These are phyloP conservation scores for Oikopleura albicans DNA, from an alignment of 23 tunicate genomes.

Conservation along the genomic window DNA sequence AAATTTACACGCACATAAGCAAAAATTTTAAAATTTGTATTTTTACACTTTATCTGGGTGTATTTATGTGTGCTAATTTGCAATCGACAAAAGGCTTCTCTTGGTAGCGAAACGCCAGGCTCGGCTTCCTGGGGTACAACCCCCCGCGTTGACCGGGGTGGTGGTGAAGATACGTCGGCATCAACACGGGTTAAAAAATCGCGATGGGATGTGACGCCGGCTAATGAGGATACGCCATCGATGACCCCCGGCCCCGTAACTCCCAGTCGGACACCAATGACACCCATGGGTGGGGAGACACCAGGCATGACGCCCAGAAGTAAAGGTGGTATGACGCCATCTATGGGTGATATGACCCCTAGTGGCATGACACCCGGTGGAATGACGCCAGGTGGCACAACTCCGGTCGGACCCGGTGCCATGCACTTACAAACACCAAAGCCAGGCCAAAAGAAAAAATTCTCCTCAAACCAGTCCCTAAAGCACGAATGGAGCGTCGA, in stretches of 20 bases:
- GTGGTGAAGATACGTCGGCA: slow-evolving; percentile 16
- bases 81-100: too few relatives aligned
- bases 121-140: slow-evolving; percentile 61
- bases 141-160: slow-evolving; percentile 31
- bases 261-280: slow-evolving; percentile 29
- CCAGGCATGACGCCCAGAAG: slow-evolving; percentile 75
- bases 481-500: slow-evolving; percentile 58
- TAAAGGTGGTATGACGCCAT: slow-evolving; percentile 46
- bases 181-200: slow-evolving; percentile 78
- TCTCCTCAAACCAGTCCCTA: slow-evolving; percentile 64
- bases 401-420: slow-evolving; percentile 75
- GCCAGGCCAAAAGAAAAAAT: slow-evolving; percentile 56
- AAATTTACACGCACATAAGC: too few relatives aligned
- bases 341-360: slow-evolving; percentile 47
- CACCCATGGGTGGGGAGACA: slow-evolving; percentile 49
- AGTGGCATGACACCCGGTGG: slow-evolving; percentile 70
- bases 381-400: slow-evolving; percentile 73
- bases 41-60: too few relatives aligned
- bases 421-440: slow-evolving; percentile 85
- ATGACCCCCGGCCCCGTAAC: slow-evolving; percentile 93
- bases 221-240: slow-evolving; percentile 66
- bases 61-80: too few relatives aligned
- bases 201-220: slow-evolving; percentile 96
- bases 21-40: too few relatives aligned
- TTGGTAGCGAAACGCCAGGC: slow-evolving; percentile 63